Evolutionary conservation across 2,797 vertebrate genomes (phyloP).

Genomic region (Brachymystax lenok): DNA sequence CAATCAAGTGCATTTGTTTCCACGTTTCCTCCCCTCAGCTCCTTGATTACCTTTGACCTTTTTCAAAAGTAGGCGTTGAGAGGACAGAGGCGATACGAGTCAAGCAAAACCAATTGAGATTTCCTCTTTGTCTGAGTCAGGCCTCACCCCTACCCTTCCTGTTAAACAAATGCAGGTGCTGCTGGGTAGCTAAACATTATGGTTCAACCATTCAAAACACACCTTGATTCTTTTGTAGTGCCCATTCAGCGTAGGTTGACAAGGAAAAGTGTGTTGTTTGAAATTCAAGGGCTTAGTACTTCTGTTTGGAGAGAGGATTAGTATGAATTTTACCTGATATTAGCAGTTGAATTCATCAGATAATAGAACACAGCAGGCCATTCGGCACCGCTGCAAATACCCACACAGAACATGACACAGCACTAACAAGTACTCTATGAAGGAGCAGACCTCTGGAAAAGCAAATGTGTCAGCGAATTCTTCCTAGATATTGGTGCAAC

Average conservation of each 20-base stretch:
- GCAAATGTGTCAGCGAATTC: background rate
- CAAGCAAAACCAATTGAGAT: too few species aligned
- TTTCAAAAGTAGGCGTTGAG: too few species aligned
- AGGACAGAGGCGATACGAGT: too few species aligned
- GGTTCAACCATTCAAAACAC: slow-evolving; percentile 35
- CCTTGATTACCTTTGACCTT: too few species aligned
- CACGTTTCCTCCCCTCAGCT: too few species aligned
- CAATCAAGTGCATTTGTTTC: too few species aligned
- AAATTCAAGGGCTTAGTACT: slow-evolving; percentile 16
- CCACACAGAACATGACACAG: background rate
- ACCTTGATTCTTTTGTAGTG: slow-evolving; percentile 24
- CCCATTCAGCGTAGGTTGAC: slow-evolving; percentile 14
- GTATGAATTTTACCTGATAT: background rate
- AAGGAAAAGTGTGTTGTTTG: slow-evolving; percentile 11
- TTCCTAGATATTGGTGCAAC: background rate
- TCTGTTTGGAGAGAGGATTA: background rate
- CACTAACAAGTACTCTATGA: background rate
- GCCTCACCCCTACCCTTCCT: slow-evolving; percentile 59
- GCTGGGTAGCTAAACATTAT: slow-evolving; percentile 20
- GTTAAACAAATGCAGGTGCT: slow-evolving; percentile 55
- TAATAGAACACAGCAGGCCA: background rate
- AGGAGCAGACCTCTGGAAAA: slow-evolving; percentile 3
- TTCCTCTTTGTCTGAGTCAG: slow-evolving; percentile 24
- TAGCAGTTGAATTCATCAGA: slow-evolving; percentile 4
- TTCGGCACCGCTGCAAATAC: background rate